Base-by-base conservation (phyloP, 2,888 invertebrate species). In the Sminthurides aquaticus region DNA sequence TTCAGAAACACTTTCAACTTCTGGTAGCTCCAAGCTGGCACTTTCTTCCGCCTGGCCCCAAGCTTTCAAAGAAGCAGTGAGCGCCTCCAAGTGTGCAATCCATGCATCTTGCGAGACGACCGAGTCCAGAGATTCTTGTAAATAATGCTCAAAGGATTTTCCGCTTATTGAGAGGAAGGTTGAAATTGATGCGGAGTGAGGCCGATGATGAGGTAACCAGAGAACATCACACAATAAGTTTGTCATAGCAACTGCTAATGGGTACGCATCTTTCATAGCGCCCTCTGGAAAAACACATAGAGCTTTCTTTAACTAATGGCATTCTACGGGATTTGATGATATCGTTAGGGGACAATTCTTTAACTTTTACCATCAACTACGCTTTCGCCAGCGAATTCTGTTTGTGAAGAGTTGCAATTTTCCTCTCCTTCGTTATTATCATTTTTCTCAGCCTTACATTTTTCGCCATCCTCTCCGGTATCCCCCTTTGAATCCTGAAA, bases 111-210 rank as follows among this genome's bases (percentile, higher is more conserved):
- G 69, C 0, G 70, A 74, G 29, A 74, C 55, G 34, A 74, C 67
- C 8, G 71, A 57, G 43, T 73, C 73, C 49, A 74, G 62, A 2
- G 66, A 65, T 61, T 74, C 74, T 28, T 73, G 68, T 22, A 73
- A 67, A 60, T 74, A 74, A 34, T 72, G 71, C 66, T 74, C 74
- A 49, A 74, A 66, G 3, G 74, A 73, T 61, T 73, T 73, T 11
- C 74, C 74, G 65, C 71, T 72, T 25, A 74, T 71, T 49, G 72
- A 70, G 68, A 74, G 69, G 64, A 74, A 73, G 15, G 74, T 70
- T 1, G 71, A 67, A 3, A 74, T 70, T 11, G 74, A 73, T 24
- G 71, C 70, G 22, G 70, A 62, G 48, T 74, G 72, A 60, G 74
- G 74, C 27, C 72, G 66, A 62, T 72, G 72, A 29, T 70, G 68